Base-by-base conservation (phyloP, 2,797 vertebrate genomes). In the Leuciscus waleckii region DNA sequence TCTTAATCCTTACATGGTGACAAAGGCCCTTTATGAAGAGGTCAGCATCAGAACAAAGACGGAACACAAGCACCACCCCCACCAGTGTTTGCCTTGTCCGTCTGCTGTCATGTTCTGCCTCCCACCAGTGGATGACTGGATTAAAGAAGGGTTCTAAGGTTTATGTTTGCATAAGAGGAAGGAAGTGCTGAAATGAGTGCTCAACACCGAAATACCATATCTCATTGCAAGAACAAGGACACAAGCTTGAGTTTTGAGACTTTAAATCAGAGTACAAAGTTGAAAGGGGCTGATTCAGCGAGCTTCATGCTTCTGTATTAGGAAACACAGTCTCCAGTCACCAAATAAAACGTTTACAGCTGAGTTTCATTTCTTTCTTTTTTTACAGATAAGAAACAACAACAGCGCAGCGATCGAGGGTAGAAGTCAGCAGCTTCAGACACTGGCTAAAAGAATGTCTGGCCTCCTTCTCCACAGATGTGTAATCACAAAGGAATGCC, bases 401-500 rank as follows among this genome's bases (percentile, higher is more conserved):
- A 84, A 68, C 83, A 65, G 54, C 3, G 70, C 32, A 61, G 37
- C 32, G 85, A 88, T 90, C 75, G 8, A 86, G 87, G 88, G 61
- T 76, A 82, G 75, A 80, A 89, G 87, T 87, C 88, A 89, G 85
- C 73, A 13, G 89, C 83, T 83, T 89, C 89, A 92, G 91, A 93
- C 91, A 90, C 7, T 79, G 79, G 92, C 85, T 91, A 82, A 88
- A 94, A 93, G 94, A 95, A 95, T 95, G 95, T 95, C 93, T 95
- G 94, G 94, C 95, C 94, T 94, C 69, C 79, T 90, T 93, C 92
- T 94, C 90, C 91, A 88, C 92, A 90, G 82, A 92, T 94, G 93
- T 95, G 94, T 95, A 95, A 96, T 96, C 95, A 94, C 95, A 93
- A 93, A 95, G 94, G 95, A 96, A 96, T 96, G 95, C 94, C 94